Conservation (phyloP, 2,888 invertebrate species). For the Pasiphila rectangulata region DNA sequence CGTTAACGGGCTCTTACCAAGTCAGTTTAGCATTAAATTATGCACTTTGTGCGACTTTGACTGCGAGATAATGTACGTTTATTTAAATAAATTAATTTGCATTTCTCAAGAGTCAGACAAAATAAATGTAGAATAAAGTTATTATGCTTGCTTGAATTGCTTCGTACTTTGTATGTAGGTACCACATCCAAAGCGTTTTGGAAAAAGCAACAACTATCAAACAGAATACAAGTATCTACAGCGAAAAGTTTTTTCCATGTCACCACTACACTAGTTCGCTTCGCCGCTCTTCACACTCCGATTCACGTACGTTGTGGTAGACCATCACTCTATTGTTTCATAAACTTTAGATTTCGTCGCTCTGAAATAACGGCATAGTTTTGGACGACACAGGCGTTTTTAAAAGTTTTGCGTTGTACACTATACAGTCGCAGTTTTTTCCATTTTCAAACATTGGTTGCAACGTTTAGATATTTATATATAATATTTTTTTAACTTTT, state of each 20-base stretch:
- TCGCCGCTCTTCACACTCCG: conserved; percentile 30
- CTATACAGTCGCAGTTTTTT: conserved; percentile 2
- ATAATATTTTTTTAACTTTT: too few species aligned
- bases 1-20: conserved; percentile 9
- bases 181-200: too few species aligned
- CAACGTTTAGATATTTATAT: not conserved
- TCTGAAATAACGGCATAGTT: conserved; percentile 34
- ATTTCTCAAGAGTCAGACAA: too few species aligned
- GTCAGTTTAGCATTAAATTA: conserved; percentile 12
- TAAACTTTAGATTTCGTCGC: conserved; percentile 39
- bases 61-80: not conserved
- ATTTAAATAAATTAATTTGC: not conserved
- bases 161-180: too few species aligned
- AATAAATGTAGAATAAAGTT: too few species aligned
- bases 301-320: conserved; percentile 30
- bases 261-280: conserved; percentile 24
- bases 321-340: conserved; percentile 45
- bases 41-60: conserved; percentile 3
- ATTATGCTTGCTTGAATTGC: too few species aligned
- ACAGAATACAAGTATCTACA: too few species aligned
- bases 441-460: conserved; percentile 10
- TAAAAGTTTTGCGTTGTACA: conserved; percentile 31
- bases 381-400: conserved; percentile 35
- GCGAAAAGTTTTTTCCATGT: conserved; percentile 8
- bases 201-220: too few species aligned